These are phyloP conservation scores for Cydia strobilella DNA, from an alignment of 1,140 invertebrate genomes.

Conservation along the genomic window DNA sequence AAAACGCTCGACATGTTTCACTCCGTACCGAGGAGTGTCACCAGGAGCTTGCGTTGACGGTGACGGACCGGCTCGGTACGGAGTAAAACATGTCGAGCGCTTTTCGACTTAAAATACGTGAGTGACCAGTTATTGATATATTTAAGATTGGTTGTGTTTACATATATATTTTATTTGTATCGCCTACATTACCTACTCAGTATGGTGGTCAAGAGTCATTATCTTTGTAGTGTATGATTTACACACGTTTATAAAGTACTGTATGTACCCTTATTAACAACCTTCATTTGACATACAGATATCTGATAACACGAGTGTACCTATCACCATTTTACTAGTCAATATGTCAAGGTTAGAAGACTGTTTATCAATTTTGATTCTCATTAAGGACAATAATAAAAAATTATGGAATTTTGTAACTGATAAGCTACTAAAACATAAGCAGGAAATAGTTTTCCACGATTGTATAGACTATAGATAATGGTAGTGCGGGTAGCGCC, in stretches of 20 bases:
- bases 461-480: neutral
- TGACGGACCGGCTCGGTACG: too few relatives aligned
- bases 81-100: too few relatives aligned
- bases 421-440: too few relatives aligned
- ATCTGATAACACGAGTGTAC: neutral
- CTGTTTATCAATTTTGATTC: neutral
- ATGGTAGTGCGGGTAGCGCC: neutral
- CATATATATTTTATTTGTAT: neutral
- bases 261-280: neutral
- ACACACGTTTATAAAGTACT: neutral
- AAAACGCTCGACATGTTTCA: too few relatives aligned
- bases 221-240: constrained; percentile 11
- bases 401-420: neutral
- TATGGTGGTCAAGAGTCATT: neutral
- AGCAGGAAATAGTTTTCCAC: too few relatives aligned
- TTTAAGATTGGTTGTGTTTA: too few relatives aligned
- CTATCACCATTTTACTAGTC: neutral
- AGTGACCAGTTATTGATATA: too few relatives aligned
- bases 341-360: neutral
- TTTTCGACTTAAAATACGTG: too few relatives aligned
- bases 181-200: neutral
- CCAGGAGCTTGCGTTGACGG: too few relatives aligned
- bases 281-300: constrained; percentile 20
- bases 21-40: too few relatives aligned
- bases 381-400: neutral